These are phyloP conservation scores for Solenopsis invicta DNA, from an alignment of 1,140 invertebrate genomes.

Conservation along the genomic window DNA sequence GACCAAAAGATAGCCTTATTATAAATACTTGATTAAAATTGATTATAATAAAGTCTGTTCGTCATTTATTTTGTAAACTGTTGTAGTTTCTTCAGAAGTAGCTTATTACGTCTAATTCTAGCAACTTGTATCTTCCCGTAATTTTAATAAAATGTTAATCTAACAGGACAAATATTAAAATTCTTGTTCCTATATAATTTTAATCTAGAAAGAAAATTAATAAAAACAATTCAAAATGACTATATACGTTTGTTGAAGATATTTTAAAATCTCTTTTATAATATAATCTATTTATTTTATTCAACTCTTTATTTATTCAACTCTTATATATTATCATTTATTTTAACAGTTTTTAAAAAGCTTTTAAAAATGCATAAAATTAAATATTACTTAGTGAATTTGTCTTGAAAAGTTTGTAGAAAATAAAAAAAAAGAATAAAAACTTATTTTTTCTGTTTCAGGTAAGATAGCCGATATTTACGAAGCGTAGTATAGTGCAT, in stretches of 20 bases:
- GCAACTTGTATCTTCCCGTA: not conserved
- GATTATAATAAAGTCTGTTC: not conserved
- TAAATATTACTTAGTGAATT: constrained; percentile 41
- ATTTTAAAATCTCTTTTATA: not conserved
- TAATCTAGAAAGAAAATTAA: not conserved
- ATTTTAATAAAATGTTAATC: not conserved
- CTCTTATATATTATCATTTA: not conserved
- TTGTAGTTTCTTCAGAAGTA: not conserved
- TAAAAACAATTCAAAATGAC: constrained; percentile 6
- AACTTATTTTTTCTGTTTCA: constrained; percentile 74
- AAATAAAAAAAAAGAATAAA: not conserved
- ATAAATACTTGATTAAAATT: constrained; percentile 27
- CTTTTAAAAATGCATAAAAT: not conserved
- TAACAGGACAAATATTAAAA: not conserved
- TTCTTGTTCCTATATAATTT: not conserved
- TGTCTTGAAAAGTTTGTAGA: not conserved
- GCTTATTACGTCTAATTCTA: not conserved
- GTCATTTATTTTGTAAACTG: not conserved
- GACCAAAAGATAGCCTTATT: not conserved
- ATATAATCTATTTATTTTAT: constrained; percentile 13
- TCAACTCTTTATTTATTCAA: not conserved
- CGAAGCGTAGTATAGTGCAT: not conserved
- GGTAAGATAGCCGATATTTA: constrained; percentile 68
- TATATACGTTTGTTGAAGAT: not conserved
- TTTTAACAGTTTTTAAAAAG: not conserved